Base-by-base conservation (phyloP, 2,113 vertebrate genomes). In the Peromyscus polionotus region DNA sequence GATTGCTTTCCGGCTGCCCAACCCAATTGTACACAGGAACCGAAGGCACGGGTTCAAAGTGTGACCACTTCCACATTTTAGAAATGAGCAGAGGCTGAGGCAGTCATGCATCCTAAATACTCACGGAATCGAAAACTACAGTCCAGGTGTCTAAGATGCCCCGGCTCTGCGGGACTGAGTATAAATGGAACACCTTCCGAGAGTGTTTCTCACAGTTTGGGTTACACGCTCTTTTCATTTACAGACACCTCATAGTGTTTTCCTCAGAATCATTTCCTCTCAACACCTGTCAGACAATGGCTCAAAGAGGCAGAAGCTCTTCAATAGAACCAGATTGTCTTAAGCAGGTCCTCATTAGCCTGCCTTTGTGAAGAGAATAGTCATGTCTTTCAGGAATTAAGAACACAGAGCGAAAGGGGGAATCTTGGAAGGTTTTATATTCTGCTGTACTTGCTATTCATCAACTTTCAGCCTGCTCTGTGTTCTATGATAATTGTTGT, bases 121-220 rank as follows among this genome's bases (percentile, higher is more conserved):
- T 88, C 48, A 19, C 13, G 91, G 88, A 68, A n/a, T 75, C 84
- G 68, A 88, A 91, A 96, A 68, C 31, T 24, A 6, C 16, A 14
- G 73, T 87, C 63, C 93, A 96, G 95, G 94, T 97, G 95, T 51
- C 81, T 91, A 79, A 84, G 92, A 42, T 75, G 77, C n/a, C 77
- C 83, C 51, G 33, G 86, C 42, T 95, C 91, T 87, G 61, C 80
- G 88, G 92, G 81, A 28, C 24, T 91, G 57, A 94, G 97, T 97
- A 93, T 95, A 97, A 97, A 95, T 93, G 96, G 77, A 97, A 94
- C 96, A 95, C 81, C 73, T 36, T 97, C 59, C 61, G 81, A 80
- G 80, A 94, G 77, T 97, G 97, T 95, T 98, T 98, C 95, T 97
- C 89, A 94, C 96, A 96, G 95, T 96, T 98, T 97, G 91, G 95